These are phyloP conservation scores for Drosophila erecta DNA, from an alignment of 1,140 invertebrate genomes.

Conservation along the genomic window DNA sequence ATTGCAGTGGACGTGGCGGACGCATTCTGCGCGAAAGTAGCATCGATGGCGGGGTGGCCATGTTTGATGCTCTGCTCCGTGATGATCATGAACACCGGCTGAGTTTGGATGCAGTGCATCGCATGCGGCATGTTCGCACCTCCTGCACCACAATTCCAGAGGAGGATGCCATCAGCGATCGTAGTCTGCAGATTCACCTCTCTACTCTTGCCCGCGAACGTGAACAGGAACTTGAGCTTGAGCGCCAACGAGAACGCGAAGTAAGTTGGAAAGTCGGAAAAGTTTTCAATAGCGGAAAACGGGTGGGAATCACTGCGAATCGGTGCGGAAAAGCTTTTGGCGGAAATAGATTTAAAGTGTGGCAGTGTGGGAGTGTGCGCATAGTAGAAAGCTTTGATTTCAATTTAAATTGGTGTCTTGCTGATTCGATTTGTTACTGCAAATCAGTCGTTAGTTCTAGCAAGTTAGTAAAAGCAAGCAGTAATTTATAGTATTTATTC, in stretches of 20 bases:
- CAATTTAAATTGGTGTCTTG: neutral
- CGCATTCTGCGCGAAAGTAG: slow-evolving; percentile 70
- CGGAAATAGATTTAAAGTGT: slow-evolving; percentile 17
- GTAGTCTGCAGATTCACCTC: slow-evolving; percentile 20
- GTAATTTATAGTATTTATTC: neutral
- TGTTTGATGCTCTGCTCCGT: slow-evolving; percentile 62
- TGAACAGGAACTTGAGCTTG: slow-evolving; percentile 1
- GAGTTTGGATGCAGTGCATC: slow-evolving; percentile 73
- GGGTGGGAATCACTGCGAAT: neutral
- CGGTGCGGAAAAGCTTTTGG: slow-evolving; percentile 38
- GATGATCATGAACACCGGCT: slow-evolving; percentile 77
- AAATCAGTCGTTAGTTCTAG: slow-evolving; percentile 16
- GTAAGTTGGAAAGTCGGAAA: slow-evolving; percentile 10
- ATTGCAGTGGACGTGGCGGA: slow-evolving; percentile 66
- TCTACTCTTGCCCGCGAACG: slow-evolving; percentile 19
- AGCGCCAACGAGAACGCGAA: slow-evolving; percentile 8
- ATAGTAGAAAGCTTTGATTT: slow-evolving; percentile 47
- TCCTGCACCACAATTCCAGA: slow-evolving; percentile 81
- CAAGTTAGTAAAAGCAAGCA: neutral
- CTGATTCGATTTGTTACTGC: slow-evolving; percentile 14
- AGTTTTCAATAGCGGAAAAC: neutral
- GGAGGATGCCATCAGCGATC: slow-evolving; percentile 77
- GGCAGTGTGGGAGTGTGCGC: slow-evolving; percentile 51
- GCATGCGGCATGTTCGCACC: slow-evolving; percentile 75
- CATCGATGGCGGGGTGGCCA: slow-evolving; percentile 73